phyloP scores from a whole-genome alignment of 2,888 invertebrate species.

The Pristionchus exspectatus region DNA sequence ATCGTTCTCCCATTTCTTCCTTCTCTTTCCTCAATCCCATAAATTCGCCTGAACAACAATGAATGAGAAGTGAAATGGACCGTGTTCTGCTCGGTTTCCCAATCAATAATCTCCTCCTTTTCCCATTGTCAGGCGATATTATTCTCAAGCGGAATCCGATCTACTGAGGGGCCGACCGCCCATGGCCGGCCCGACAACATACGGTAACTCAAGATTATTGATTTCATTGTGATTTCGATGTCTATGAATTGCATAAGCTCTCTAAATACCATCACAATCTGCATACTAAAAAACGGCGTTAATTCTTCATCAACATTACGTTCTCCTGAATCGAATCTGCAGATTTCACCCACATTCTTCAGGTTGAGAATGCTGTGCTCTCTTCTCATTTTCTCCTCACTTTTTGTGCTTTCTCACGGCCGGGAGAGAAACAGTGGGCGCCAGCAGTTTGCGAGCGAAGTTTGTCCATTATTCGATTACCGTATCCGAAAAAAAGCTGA shows the following conservation, averaged over 20 bases:
- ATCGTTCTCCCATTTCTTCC: too few relatives aligned
- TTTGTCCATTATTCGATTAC: neutral
- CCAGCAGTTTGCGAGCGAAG: constrained; percentile 45
- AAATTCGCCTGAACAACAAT: constrained; percentile 21
- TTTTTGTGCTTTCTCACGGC: constrained; percentile 3
- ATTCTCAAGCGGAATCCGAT: constrained; percentile 18
- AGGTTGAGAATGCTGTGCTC: constrained; percentile 34
- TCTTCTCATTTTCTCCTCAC: constrained; percentile 42
- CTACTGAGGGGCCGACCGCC: constrained; percentile 45
- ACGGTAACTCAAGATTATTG: neutral
- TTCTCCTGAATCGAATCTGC: neutral
- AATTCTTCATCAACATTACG: neutral
- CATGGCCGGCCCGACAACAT: constrained; percentile 33
- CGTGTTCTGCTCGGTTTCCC: constrained; percentile 5
- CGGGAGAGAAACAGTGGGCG: constrained; percentile 34
- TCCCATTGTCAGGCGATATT: constrained; percentile 26
- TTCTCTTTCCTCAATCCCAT: neutral
- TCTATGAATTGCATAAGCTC: too few relatives aligned
- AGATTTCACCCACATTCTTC: neutral
- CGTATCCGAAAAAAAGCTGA: neutral
- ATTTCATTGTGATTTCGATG: neutral
- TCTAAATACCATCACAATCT: too few relatives aligned
- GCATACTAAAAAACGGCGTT: too few relatives aligned
- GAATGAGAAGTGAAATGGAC: constrained; percentile 37
- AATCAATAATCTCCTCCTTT: neutral